These are phyloP conservation scores for Rhombomys opimus DNA, from an alignment of 2,113 vertebrate genomes.

Conservation along the genomic window DNA sequence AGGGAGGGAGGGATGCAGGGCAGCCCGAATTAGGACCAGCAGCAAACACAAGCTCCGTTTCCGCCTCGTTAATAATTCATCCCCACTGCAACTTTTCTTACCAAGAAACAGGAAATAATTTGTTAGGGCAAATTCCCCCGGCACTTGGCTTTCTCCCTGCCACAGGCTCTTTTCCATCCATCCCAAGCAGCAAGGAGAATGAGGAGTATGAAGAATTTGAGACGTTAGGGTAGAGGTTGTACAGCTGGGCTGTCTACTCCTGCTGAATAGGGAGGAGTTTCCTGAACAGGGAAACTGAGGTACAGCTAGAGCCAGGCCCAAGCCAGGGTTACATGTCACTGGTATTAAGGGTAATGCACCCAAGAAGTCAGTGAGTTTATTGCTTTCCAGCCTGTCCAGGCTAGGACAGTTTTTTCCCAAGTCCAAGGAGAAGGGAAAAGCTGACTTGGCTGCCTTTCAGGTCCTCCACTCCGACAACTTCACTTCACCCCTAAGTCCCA, in stretches of 20 bases:
- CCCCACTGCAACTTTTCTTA: conserved; percentile 88
- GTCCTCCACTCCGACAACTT: fast-evolving
- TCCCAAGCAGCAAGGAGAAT: fast-evolving
- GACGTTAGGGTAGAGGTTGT: neutral
- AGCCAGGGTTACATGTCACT: neutral
- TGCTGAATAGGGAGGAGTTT: fast-evolving
- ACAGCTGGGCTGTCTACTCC: neutral
- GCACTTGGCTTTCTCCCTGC: conserved; percentile 59
- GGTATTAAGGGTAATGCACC: neutral
- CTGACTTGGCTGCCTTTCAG: fast-evolving
- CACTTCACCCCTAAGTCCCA: neutral
- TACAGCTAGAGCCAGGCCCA: fast-evolving
- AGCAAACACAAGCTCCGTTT: conserved; percentile 86
- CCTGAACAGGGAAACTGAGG: neutral
- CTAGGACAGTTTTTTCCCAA: neutral
- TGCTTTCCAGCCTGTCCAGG: fast-evolving
- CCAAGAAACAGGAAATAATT: conserved; percentile 90
- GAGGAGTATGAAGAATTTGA: neutral
- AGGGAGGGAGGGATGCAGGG: neutral
- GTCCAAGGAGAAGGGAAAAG: fast-evolving
- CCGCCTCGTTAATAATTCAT: conserved; percentile 91
- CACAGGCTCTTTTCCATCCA: neutral
- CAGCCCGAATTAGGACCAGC: conserved; percentile 83
- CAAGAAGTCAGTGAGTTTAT: fast-evolving
- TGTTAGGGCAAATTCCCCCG: conserved; percentile 84